Conservation (phyloP, 2,888 invertebrate species). For the Drosophila austrosaltans region DNA sequence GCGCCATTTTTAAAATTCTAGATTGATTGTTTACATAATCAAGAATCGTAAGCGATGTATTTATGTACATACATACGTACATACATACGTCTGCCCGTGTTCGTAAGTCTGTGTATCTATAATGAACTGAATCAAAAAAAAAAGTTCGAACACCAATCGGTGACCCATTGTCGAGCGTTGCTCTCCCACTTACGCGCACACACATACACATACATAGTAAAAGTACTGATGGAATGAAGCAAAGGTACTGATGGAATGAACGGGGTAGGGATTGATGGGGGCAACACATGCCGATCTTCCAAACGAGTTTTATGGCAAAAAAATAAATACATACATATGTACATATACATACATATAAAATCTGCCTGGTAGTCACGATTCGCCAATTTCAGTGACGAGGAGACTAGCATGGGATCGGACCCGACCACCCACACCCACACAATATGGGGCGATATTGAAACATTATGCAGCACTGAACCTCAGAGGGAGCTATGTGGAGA, state of each 20-base stretch:
- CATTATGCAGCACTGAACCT: slow-evolving; percentile 12
- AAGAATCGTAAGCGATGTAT: too few relatives aligned
- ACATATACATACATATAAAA: slow-evolving; percentile 19
- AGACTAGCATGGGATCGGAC: slow-evolving; percentile 10
- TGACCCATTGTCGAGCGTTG: slow-evolving; percentile 63
- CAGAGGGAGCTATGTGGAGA: slow-evolving; percentile 1
- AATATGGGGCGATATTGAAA: not conserved
- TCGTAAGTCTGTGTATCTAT: too few relatives aligned
- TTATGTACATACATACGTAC: not conserved
- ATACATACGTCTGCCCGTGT: not conserved
- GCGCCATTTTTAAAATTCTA: not conserved
- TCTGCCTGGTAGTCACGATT: slow-evolving; percentile 57
- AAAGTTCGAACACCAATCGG: slow-evolving; percentile 70
- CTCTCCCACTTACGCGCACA: slow-evolving; percentile 43
- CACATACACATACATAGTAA: not conserved
- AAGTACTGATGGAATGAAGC: slow-evolving; percentile 17
- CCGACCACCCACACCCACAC: slow-evolving; percentile 17
- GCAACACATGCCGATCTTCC: slow-evolving; percentile 29
- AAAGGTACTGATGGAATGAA: slow-evolving; percentile 15
- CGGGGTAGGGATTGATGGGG: slow-evolving; percentile 5
- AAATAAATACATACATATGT: not conserved
- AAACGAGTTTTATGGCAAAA: slow-evolving; percentile 64
- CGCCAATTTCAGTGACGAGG: slow-evolving; percentile 24
- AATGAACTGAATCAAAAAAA: slow-evolving; percentile 12
- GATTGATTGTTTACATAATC: not conserved